Conservation (phyloP, 2,797 vertebrate genomes). For the Acanthis flammea region DNA sequence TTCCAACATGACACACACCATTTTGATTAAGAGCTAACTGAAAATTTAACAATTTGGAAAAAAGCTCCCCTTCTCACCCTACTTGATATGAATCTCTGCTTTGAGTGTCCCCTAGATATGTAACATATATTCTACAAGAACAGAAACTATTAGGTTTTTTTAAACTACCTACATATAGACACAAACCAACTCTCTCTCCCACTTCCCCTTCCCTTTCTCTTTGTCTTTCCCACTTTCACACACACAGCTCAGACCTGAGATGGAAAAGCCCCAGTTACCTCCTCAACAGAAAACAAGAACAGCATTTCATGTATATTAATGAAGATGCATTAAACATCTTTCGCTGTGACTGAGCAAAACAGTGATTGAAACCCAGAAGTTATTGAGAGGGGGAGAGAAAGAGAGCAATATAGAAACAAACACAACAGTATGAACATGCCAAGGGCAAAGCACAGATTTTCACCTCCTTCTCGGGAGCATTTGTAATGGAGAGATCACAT, state of each 20-base stretch:
- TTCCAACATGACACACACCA: background rate
- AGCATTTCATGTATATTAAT: conserved; percentile 75
- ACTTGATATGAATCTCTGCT: background rate
- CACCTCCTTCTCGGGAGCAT: background rate
- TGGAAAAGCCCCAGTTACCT: conserved; percentile 51
- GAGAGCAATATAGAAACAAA: conserved; percentile 20
- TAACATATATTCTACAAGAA: background rate
- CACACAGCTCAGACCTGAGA: background rate
- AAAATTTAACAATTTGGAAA: background rate
- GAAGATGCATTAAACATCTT: conserved; percentile 71
- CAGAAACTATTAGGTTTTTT: background rate
- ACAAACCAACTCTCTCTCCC: background rate
- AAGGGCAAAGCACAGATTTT: conserved; percentile 38
- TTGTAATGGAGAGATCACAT: background rate
- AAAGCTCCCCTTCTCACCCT: background rate
- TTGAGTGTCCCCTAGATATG: background rate
- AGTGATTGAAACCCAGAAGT: conserved; percentile 55
- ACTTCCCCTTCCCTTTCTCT: background rate
- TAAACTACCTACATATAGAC: background rate
- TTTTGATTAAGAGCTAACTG: background rate
- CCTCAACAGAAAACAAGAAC: conserved; percentile 64
- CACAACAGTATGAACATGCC: conserved; percentile 20
- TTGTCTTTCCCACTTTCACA: background rate
- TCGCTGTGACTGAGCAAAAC: conserved; percentile 60
- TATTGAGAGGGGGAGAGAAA: conserved; percentile 16